These are phyloP conservation scores for Eremobia ochroleuca DNA, from an alignment of 2,888 invertebrate genomes.

Conservation along the genomic window DNA sequence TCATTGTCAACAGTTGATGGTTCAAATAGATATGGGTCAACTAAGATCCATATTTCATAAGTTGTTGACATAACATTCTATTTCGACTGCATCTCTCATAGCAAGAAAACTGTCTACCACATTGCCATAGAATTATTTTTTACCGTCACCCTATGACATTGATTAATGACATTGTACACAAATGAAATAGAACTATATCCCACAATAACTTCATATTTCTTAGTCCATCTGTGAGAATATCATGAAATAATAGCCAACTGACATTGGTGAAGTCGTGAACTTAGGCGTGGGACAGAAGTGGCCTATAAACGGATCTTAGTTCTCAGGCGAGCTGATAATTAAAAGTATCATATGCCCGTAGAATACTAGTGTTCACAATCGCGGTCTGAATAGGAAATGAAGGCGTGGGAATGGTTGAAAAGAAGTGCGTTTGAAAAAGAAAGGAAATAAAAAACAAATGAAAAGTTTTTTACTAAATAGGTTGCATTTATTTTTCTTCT, in stretches of 20 bases:
- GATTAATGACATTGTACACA: conserved; percentile 53
- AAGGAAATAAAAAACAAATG: neutral
- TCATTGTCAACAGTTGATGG: neutral
- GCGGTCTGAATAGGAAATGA: conserved; percentile 32
- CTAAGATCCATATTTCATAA: neutral
- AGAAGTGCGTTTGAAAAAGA: neutral
- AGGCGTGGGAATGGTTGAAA: conserved; percentile 33
- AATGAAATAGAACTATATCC: neutral
- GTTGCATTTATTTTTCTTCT: neutral
- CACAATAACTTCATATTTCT: conserved; percentile 46
- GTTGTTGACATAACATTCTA: neutral
- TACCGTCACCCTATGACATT: conserved; percentile 32
- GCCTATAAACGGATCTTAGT: conserved; percentile 56
- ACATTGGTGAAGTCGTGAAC: conserved; percentile 63
- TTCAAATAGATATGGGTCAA: neutral
- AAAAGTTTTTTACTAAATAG: neutral
- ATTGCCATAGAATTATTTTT: conserved; percentile 18
- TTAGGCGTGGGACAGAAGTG: conserved; percentile 60
- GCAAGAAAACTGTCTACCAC: conserved; percentile 10
- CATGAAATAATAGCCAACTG: conserved; percentile 53
- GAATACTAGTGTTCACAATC: conserved; percentile 47
- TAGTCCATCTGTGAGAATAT: conserved; percentile 51
- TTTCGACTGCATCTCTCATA: neutral
- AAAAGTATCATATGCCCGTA: conserved; percentile 48
- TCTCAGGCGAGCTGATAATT: conserved; percentile 62